Conservation (phyloP, 2,888 invertebrate species). For the Nymphalis polychloros region DNA sequence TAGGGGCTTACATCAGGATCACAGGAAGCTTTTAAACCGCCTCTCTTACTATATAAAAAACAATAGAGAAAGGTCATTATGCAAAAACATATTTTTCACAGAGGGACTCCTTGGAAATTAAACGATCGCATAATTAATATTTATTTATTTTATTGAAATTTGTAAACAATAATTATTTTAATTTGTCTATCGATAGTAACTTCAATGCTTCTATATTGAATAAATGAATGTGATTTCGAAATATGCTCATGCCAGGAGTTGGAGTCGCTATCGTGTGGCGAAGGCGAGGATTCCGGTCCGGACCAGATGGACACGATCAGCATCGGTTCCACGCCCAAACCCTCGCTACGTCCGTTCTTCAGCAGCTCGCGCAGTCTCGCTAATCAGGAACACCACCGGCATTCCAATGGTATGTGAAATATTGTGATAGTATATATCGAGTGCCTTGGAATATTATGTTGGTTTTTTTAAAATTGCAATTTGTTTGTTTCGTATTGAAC, state of each 20-base stretch:
- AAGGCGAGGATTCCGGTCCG: slow-evolving; percentile 94
- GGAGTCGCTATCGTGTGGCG: slow-evolving; percentile 94
- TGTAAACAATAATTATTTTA: no score
- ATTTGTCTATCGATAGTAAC: not conserved
- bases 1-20: no score
- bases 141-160: no score
- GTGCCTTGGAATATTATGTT: slow-evolving; percentile 1
- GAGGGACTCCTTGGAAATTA: no score
- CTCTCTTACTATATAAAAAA: no score
- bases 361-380: slow-evolving; percentile 92
- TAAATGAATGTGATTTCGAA: not conserved
- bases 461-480: no score
- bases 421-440: not conserved
- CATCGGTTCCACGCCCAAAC: slow-evolving; percentile 98
- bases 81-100: no score
- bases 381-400: slow-evolving; percentile 75
- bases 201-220: not conserved
- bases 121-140: no score
- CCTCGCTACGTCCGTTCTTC: slow-evolving; percentile 96
- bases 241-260: slow-evolving; percentile 86
- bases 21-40: no score
- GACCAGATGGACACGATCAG: slow-evolving; percentile 96
- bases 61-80: no score
- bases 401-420: slow-evolving; percentile 67
- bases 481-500: no score